phyloP scores from a whole-genome alignment of 2,113 vertebrate genomes.

The Picathartes gymnocephalus region DNA sequence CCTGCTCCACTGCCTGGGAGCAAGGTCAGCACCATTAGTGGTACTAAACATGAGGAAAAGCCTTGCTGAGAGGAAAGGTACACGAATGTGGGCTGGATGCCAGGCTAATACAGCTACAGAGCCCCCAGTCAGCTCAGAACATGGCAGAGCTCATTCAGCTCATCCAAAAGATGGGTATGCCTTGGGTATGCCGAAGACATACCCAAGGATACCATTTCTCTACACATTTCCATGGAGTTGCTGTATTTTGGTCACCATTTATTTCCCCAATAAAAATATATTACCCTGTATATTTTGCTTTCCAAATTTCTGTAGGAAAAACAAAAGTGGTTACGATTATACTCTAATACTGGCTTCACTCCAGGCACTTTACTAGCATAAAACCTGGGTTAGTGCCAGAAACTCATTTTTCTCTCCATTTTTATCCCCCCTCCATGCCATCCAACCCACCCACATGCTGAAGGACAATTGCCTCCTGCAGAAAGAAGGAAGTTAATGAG shows the following conservation, averaged over 20 bases:
- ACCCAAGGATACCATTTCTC: not conserved
- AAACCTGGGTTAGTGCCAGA: conserved; percentile 24
- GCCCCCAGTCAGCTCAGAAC: not conserved
- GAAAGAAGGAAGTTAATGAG: not conserved
- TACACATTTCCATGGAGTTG: not conserved
- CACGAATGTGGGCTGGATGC: not conserved
- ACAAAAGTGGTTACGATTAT: not conserved
- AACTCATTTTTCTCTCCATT: not conserved
- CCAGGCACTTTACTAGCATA: not conserved
- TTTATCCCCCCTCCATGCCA: not conserved
- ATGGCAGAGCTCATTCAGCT: not conserved
- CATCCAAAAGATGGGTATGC: not conserved
- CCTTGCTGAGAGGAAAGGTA: conserved; percentile 5
- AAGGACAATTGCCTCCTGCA: conserved; percentile 15
- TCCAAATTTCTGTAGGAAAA: not conserved
- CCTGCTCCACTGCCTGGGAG: not conserved
- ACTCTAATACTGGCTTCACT: not conserved
- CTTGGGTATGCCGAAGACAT: not conserved
- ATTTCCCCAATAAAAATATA: not conserved
- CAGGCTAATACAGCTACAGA: not conserved
- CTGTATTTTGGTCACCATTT: not conserved
- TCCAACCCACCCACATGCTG: not conserved
- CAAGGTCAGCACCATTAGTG: not conserved
- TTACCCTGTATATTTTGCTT: not conserved
- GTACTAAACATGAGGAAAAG: not conserved